Evolutionary conservation across 2,888 invertebrate species (phyloP).

Genomic region (Prosapia bicincta): DNA sequence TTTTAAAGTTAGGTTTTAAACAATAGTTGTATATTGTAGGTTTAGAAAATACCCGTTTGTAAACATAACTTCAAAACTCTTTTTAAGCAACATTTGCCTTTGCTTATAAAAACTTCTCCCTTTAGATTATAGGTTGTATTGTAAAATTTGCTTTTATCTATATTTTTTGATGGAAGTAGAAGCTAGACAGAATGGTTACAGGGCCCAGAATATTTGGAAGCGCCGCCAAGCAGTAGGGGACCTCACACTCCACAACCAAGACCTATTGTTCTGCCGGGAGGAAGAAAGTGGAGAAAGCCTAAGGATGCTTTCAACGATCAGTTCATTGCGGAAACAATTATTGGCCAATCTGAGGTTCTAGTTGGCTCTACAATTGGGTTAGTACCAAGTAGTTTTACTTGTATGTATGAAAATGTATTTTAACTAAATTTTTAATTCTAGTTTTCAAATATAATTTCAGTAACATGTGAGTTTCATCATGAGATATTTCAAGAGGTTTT

Average conservation of each 20-base stretch:
- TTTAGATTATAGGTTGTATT: too few species aligned
- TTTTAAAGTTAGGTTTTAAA: too few species aligned
- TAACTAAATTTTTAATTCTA: too few species aligned
- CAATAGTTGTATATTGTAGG: too few species aligned
- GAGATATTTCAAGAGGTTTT: not conserved
- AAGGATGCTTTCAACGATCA: constrained; percentile 87
- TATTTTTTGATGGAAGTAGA: too few species aligned
- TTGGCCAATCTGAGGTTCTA: constrained; percentile 81
- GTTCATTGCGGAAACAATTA: constrained; percentile 80
- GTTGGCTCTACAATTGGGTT: constrained; percentile 84
- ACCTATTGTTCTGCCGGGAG: constrained; percentile 72
- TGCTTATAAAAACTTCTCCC: too few species aligned
- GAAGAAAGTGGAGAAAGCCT: constrained; percentile 74
- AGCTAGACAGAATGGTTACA: constrained; percentile 9
- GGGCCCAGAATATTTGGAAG: constrained; percentile 30
- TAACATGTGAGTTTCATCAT: not conserved
- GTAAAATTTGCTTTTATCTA: too few species aligned
- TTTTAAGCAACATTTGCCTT: too few species aligned
- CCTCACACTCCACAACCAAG: constrained; percentile 62
- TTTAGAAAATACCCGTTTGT: too few species aligned
- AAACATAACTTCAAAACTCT: too few species aligned
- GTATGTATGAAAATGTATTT: too few species aligned
- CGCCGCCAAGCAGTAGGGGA: constrained; percentile 30
- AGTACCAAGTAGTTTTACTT: constrained; percentile 43
- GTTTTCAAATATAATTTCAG: not conserved